These are phyloP conservation scores for Forbesichthys papilliferus DNA, from an alignment of 2,113 vertebrate species.

Conservation along the genomic window DNA sequence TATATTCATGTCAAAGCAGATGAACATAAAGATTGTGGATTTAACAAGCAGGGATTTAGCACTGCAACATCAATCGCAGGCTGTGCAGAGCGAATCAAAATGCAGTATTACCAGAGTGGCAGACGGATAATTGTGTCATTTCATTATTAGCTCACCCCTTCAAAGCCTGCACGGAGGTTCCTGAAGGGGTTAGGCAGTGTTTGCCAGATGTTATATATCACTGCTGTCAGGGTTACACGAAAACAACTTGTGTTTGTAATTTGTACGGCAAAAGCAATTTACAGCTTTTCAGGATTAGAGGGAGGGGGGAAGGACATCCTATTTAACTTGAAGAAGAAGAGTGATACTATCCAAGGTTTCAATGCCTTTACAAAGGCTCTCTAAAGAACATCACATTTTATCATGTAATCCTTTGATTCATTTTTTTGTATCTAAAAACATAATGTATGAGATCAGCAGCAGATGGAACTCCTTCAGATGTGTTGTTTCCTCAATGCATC, in stretches of 20 bases:
- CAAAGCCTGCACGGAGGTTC: conserved; percentile 59
- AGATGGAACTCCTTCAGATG: neutral
- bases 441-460: conserved; percentile 6
- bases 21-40: conserved; percentile 75
- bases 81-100: conserved; percentile 73
- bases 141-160: conserved; percentile 71
- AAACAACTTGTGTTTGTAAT: neutral
- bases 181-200: conserved; percentile 46
- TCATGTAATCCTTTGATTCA: neutral
- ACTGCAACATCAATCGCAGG: conserved; percentile 60
- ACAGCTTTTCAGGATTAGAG: too few relatives aligned
- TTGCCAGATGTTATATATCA: conserved; percentile 55
- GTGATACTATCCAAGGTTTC: too few relatives aligned
- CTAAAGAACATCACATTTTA: neutral
- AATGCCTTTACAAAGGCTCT: neutral
- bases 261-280: too few relatives aligned
- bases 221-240: neutral
- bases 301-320: too few relatives aligned
- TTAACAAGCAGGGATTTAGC: conserved; percentile 71
- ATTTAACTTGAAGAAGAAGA: too few relatives aligned
- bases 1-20: conserved; percentile 71
- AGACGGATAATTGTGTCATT: conserved; percentile 75
- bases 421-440: neutral
- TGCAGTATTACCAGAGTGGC: conserved; percentile 72
- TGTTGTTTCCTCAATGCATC: conserved; percentile 15